Conservation (phyloP, 2,888 invertebrate genomes). For the Archips xylosteana region DNA sequence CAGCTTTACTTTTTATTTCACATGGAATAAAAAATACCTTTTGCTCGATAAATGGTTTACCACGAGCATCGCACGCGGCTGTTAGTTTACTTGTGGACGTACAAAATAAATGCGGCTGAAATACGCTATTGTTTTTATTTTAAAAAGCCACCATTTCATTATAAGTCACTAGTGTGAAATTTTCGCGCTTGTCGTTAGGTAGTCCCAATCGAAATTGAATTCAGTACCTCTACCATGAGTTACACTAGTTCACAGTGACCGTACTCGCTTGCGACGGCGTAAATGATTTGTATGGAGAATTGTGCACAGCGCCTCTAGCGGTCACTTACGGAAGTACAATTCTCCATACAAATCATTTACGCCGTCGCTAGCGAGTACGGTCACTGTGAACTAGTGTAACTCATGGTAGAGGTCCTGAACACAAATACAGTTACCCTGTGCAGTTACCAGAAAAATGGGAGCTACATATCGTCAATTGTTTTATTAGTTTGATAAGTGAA, state of each 20-base stretch:
- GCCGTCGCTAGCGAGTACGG: too few relatives aligned
- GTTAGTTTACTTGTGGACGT: background rate
- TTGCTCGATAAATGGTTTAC: constrained; percentile 1
- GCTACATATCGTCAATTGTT: background rate
- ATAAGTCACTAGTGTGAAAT: background rate
- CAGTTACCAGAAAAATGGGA: background rate
- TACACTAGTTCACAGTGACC: too few relatives aligned
- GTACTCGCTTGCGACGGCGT: too few relatives aligned
- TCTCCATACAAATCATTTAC: too few relatives aligned
- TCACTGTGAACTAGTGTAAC: too few relatives aligned
- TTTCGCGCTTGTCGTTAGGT: background rate
- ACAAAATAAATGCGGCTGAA: background rate
- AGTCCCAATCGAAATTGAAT: background rate
- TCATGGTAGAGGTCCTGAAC: too few relatives aligned
- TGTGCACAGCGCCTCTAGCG: too few relatives aligned
- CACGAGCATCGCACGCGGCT: background rate
- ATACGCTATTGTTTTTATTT: background rate
- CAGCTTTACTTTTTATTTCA: background rate
- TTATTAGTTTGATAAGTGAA: background rate
- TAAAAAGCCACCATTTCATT: background rate
- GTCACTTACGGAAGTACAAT: too few relatives aligned
- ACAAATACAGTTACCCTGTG: background rate
- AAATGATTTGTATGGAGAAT: too few relatives aligned
- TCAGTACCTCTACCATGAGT: too few relatives aligned
- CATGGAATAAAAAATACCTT: background rate